Percentiles rank a stretch among this genome's conserved stretches.
Conservation (phyloP, 2,113 vertebrate genomes). For the Gobiocypris rarus region DNA sequence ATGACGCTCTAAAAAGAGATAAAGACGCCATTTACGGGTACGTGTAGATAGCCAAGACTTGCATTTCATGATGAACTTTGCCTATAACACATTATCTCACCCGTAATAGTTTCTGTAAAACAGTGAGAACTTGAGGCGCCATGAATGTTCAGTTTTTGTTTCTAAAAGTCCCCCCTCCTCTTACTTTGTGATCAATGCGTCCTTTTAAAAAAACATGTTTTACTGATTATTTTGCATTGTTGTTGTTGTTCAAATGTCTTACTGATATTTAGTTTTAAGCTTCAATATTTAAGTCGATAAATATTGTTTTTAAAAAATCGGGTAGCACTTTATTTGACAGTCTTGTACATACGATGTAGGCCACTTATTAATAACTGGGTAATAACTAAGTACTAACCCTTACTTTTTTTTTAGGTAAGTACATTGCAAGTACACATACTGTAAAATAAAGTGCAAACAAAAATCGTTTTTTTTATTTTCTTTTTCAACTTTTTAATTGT, state of each 20-base stretch:
- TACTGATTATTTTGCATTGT: neutral
- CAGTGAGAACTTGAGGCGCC: neutral
- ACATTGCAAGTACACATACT: too few species aligned
- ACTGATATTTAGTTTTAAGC: neutral
- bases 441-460: too few species aligned
- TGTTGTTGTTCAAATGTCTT: neutral
- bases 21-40: constrained; percentile 99
- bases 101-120: neutral
- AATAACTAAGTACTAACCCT: too few species aligned
- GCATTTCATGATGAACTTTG: constrained; percentile 6
- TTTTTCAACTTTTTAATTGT: neutral
- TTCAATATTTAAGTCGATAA: neutral
- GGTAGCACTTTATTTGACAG: too few species aligned
- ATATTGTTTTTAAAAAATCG: neutral
- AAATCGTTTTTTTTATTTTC: too few species aligned
- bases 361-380: too few species aligned
- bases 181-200: neutral
- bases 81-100: constrained; percentile 21
- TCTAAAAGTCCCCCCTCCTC: neutral
- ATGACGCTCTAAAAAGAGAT: constrained; percentile 99
- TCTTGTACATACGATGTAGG: too few species aligned
- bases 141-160: constrained; percentile 1
- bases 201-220: neutral
- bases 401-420: too few species aligned
- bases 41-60: constrained; percentile 66